These are phyloP conservation scores for Malurus elegans DNA, from an alignment of 2,113 vertebrate species.

Conservation along the genomic window DNA sequence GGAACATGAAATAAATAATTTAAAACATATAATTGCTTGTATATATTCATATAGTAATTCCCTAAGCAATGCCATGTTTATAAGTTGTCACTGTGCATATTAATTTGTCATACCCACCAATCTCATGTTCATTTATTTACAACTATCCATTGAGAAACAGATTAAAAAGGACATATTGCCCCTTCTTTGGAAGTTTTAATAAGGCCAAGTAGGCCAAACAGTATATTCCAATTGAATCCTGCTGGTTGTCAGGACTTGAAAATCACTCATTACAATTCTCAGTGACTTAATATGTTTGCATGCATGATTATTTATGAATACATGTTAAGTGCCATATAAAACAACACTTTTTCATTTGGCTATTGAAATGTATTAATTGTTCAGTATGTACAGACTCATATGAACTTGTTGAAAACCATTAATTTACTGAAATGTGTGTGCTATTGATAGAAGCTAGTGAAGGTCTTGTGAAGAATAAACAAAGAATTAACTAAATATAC, in stretches of 20 bases:
- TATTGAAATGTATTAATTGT: slow-evolving; percentile 39
- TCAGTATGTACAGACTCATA: not conserved
- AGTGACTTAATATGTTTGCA: slow-evolving; percentile 77
- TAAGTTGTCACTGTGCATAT: slow-evolving; percentile 81
- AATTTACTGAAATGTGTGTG: not conserved
- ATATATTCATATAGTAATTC: slow-evolving; percentile 86
- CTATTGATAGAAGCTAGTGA: not conserved
- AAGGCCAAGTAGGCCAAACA: slow-evolving; percentile 72
- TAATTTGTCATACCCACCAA: slow-evolving; percentile 80
- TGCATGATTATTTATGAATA: slow-evolving; percentile 80
- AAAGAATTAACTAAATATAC: not conserved
- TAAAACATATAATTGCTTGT: slow-evolving; percentile 88
- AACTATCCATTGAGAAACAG: slow-evolving; percentile 72
- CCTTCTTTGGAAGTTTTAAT: slow-evolving; percentile 76
- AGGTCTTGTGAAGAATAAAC: not conserved
- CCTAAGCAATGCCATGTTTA: slow-evolving; percentile 68
- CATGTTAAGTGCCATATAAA: slow-evolving; percentile 54
- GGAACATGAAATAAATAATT: slow-evolving; percentile 83
- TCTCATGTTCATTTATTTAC: slow-evolving; percentile 77
- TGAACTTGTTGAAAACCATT: slow-evolving; percentile 44
- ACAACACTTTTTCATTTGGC: slow-evolving; percentile 46
- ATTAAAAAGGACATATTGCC: slow-evolving; percentile 75
- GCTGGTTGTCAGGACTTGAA: slow-evolving; percentile 74
- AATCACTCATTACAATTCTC: slow-evolving; percentile 77
- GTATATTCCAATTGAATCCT: slow-evolving; percentile 69